Evolutionary conservation across 2,888 invertebrate genomes (phyloP), one percentile per base, ranked within the genome.

Genomic region (Patella ulyssiponensis): DNA sequence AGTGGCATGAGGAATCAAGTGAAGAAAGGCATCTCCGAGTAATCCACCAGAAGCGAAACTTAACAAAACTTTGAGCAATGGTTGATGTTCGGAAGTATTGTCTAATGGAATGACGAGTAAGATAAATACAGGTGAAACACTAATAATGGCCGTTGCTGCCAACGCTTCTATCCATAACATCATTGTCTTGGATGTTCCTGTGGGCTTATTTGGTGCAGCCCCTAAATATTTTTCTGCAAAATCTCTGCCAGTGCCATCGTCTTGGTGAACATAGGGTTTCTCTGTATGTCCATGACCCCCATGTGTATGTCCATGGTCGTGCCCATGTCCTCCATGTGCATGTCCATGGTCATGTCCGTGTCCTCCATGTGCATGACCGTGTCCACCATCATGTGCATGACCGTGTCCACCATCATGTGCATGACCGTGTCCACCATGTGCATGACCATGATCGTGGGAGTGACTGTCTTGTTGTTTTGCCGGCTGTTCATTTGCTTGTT

Each of bases 11-110:
- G 99, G 99, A 89, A 99, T 99, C 82, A 99, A 93, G 93, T 99
- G 99, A 9, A 99, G 94, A 92, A 99, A 99, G 0, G 99, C 99
- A 93, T 99, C 99, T 11, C 99, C 99, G 0, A 99, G 93, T 17
- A 99, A 93, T 71, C 99, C 97, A 69, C 92, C 92, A 51, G 92
- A 91, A 5, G 92, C 92, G 86, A 92, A 92, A 78, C 91, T 91
- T 23, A 92, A 85, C 51, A 93, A 79, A 69, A 98, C 94, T 93
- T 98, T 99, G 11, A 99, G 93, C 64, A 97, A 93, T 1, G 97
- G 96, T 91, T 96, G 94, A 91, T 96, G 95, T 87, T 96, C 95
- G 77, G 95, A 94, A 82, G 90, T 87, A 73, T 89, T 90, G 58
- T 98, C 96, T 77, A 99, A 93, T 0, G 98, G 98, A 86, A 99